A percentile compares a stretch with the other conserved stretches of the same genome.
Evolutionary conservation across 2,888 invertebrate species (phyloP).

Genomic region (Nipponacmea schrenckii): DNA sequence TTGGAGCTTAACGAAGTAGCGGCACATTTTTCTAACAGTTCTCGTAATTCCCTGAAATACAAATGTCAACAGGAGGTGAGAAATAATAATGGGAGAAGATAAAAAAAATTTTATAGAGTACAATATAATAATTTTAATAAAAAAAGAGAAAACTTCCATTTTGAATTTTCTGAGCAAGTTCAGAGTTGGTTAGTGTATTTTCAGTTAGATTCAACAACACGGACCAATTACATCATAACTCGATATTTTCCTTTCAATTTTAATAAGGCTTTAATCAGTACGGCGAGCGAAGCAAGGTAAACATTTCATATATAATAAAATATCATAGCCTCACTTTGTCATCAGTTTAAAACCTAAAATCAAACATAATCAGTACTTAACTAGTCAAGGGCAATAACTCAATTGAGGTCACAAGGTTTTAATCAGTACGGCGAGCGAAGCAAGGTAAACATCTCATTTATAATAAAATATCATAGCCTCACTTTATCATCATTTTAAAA

Average conservation of each 20-base stretch:
- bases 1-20: conserved; percentile 97
- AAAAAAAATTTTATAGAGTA: no score
- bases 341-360: neutral
- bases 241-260: neutral
- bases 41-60: conserved; percentile 63
- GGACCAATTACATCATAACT: neutral
- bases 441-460: no score
- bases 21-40: conserved; percentile 81
- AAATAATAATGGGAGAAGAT: no score
- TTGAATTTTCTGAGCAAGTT: conserved; percentile 70
- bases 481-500: neutral
- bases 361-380: no score
- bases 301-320: neutral
- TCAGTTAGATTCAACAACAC: conserved; percentile 1
- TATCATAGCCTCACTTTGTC: neutral
- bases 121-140: no score
- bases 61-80: neutral
- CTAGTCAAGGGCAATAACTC: no score
- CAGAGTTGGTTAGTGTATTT: neutral
- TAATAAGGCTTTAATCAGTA: no score
- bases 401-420: neutral
- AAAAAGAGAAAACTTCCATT: no score
- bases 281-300: no score
- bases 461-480: neutral
- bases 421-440: no score